Conservation (phyloP, 2,113 vertebrate species). For the Bostrychus sinensis region DNA sequence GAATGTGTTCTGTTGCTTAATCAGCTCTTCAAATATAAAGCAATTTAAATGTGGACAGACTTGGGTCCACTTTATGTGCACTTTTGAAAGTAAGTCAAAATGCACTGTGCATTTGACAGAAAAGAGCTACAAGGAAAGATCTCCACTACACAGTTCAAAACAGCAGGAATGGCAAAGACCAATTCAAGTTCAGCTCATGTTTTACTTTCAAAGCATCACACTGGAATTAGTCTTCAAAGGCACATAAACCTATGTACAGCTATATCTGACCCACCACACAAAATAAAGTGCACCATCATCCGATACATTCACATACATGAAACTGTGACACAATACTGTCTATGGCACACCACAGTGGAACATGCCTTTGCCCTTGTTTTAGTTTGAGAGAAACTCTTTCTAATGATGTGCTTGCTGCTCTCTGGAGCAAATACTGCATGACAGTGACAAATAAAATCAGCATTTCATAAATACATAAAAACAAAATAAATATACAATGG, state of each 20-base stretch:
- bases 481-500: slow-evolving; percentile 67
- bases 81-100: slow-evolving; percentile 17
- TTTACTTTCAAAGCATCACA: slow-evolving; percentile 58
- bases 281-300: slow-evolving; percentile 74
- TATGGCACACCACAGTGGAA: slow-evolving; percentile 46
- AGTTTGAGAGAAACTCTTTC: slow-evolving; percentile 24
- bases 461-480: slow-evolving; percentile 74
- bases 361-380: slow-evolving; percentile 43
- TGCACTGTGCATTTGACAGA: slow-evolving; percentile 10
- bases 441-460: slow-evolving; percentile 42
- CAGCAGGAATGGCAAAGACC: slow-evolving; percentile 39
- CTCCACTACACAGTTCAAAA: slow-evolving; percentile 25
- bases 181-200: slow-evolving; percentile 49
- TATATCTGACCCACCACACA: slow-evolving; percentile 55
- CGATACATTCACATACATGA: slow-evolving; percentile 69
- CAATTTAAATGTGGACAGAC: slow-evolving; percentile 11
- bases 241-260: slow-evolving; percentile 80
- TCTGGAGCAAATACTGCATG: slow-evolving; percentile 39
- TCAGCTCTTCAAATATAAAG: slow-evolving; percentile 9
- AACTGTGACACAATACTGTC: slow-evolving; percentile 50
- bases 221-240: slow-evolving; percentile 75
- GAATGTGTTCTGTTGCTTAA: slow-evolving; percentile 18
- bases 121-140: slow-evolving; percentile 40
- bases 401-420: slow-evolving; percentile 52
- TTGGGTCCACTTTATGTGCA: slow-evolving; percentile 22